Evolutionary conservation across 2,113 vertebrate species (phyloP).

Genomic region (Romanogobio albipinnatus): DNA sequence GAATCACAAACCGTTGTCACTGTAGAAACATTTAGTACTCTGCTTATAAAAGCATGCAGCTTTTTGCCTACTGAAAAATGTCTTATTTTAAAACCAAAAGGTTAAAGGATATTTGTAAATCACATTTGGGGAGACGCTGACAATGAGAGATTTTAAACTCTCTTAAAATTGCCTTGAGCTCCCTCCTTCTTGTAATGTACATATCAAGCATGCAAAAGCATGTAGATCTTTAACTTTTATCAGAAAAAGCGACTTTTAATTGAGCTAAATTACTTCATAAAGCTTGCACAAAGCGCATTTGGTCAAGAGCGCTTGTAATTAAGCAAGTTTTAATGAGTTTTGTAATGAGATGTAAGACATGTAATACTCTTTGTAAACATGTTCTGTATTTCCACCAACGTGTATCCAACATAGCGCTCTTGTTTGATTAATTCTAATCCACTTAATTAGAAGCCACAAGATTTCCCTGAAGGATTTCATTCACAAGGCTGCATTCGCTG

Average conservation of each 20-base stretch:
- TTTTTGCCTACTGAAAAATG: not conserved
- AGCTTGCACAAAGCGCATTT: conserved; percentile 25
- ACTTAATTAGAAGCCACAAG: conserved; percentile 77
- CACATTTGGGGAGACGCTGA: not conserved
- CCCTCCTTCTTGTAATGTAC: not conserved
- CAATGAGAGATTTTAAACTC: not conserved
- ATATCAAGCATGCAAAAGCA: not conserved
- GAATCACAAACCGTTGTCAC: not conserved
- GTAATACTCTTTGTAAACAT: conserved; percentile 44
- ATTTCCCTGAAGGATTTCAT: conserved; percentile 73
- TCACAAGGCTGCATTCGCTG: conserved; percentile 69
- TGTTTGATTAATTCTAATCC: conserved; percentile 76
- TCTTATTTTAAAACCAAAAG: not conserved
- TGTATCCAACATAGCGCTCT: conserved; percentile 57
- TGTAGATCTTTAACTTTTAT: conserved; percentile 20
- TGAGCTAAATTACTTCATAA: conserved; percentile 36
- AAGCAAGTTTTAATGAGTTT: conserved; percentile 73
- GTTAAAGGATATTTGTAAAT: not conserved
- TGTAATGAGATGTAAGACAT: conserved; percentile 68
- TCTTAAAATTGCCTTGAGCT: not conserved
- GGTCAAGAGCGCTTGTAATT: conserved; percentile 58
- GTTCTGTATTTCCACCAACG: conserved; percentile 34
- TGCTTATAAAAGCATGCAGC: not conserved
- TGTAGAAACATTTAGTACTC: not conserved
- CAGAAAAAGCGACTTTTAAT: conserved; percentile 13